phyloP scores from a whole-genome alignment of 1,140 invertebrate genomes.

The Adoxophyes honmai region DNA sequence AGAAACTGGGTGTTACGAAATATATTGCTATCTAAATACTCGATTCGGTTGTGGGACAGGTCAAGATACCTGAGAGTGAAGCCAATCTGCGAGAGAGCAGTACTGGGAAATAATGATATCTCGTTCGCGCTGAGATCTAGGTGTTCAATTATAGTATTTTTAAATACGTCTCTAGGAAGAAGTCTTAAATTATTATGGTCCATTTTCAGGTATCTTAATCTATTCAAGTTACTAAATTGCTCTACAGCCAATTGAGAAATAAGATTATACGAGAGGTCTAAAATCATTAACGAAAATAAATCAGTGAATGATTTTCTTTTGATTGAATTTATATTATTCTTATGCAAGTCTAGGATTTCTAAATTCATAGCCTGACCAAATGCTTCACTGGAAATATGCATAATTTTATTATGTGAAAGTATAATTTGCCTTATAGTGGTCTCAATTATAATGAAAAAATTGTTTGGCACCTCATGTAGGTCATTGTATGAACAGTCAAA shows the following conservation, averaged over 20 bases:
- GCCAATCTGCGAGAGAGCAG: slow-evolving; percentile 85
- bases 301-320: slow-evolving; percentile 86
- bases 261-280: slow-evolving; percentile 88
- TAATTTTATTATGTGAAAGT: slow-evolving; percentile 86
- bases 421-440: slow-evolving; percentile 81
- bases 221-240: slow-evolving; percentile 88
- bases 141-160: slow-evolving; percentile 87
- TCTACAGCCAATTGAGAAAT: slow-evolving; percentile 87
- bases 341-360: slow-evolving; percentile 85
- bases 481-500: slow-evolving; percentile 85
- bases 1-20: slow-evolving; percentile 89
- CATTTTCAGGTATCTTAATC: slow-evolving; percentile 86
- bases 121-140: slow-evolving; percentile 89
- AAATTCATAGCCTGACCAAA: slow-evolving; percentile 83
- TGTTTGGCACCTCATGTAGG: slow-evolving; percentile 81
- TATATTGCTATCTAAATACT: slow-evolving; percentile 92
- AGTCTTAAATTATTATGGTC: slow-evolving; percentile 86
- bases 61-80: slow-evolving; percentile 86
- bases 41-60: slow-evolving; percentile 88
- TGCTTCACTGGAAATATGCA: slow-evolving; percentile 82
- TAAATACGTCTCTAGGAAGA: slow-evolving; percentile 87
- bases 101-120: slow-evolving; percentile 85
- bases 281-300: slow-evolving; percentile 83
- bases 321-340: slow-evolving; percentile 86
- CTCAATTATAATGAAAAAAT: slow-evolving; percentile 80